Percentiles rank a stretch among this genome's conserved stretches.
phyloP scores from a whole-genome alignment of 2,113 vertebrate species.

The Pseudolaguvia tuberculata region DNA sequence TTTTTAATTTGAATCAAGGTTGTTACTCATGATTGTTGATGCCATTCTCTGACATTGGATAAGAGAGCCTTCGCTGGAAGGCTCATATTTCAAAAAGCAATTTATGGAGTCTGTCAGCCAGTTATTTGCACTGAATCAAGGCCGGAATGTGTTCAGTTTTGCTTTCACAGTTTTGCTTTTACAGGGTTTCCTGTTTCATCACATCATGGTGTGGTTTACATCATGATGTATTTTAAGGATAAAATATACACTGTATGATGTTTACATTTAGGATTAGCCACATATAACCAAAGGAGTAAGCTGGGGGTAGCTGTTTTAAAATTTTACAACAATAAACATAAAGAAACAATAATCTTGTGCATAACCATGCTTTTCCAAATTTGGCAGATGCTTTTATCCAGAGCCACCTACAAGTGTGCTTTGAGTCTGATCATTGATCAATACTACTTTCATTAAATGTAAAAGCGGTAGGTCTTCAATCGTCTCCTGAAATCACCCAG shows the following conservation, averaged over 20 bases:
- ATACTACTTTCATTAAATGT: too few species aligned
- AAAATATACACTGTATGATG: neutral
- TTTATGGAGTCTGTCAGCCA: neutral
- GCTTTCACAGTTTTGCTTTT: neutral
- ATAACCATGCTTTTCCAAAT: neutral
- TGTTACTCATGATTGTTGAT: neutral
- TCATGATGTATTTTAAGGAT: neutral
- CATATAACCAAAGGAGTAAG: neutral
- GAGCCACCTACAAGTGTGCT: too few species aligned
- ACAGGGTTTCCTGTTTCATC: neutral
- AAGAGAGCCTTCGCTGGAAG: neutral
- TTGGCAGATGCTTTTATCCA: too few species aligned
- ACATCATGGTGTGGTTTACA: neutral
- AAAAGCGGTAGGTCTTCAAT: too few species aligned
- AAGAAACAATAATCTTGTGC: neutral
- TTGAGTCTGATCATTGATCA: too few species aligned
- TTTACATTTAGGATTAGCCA: neutral
- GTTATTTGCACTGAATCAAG: conserved; percentile 18
- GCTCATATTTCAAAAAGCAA: neutral
- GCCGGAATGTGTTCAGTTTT: conserved; percentile 5
- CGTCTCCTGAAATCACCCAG: too few species aligned
- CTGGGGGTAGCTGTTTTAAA: neutral
- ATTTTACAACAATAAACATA: neutral
- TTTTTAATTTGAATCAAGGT: conserved; percentile 2
- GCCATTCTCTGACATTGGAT: neutral